Base-by-base conservation (phyloP, 2,888 invertebrate species). In the Tetrapedia diversipes region DNA sequence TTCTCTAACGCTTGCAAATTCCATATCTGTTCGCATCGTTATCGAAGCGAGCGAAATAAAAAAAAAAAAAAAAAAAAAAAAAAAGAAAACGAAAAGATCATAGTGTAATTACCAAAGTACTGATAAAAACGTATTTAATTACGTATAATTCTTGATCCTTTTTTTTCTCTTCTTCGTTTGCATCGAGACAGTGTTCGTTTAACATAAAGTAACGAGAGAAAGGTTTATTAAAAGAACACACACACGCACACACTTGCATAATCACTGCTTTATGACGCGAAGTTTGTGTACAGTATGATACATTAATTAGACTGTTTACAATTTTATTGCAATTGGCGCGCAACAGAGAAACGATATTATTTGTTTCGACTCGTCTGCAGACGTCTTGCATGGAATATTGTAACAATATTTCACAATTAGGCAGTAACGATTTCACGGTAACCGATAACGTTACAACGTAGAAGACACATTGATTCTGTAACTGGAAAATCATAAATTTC, bases 281-380 rank as follows among this genome's bases (percentile, higher is more conserved):
- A 81, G 53, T 80, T 73, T 84, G 72, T 80, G 79, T 81, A 84
- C 82, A 79, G 67, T 82, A 77, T 80, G 57, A 51, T 85, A 74
- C 70, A 70, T 79, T 32, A 74, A 69, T 56, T 60, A 70, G 56
- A 59, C 60, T 53, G 70, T 65, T 77, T 63, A 66, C 71, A 71
- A 49, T 60, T 68, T 43, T 24, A 54, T 51, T 65, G 57, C 29
- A 51, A 77, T n/a, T 57, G 39, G 56, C 66, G 43, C 51, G 57
- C 60, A 75, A 74, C 67, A 39, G 43, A 27, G 54, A 71, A 65
- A 63, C 67, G 43, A 64, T 60, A 39, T 22, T 67, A 39, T 41
- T 65, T 68, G 11, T 37, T n/a, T 60, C 29, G 54, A 57, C 41
- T 59, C 37, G 41, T 29, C 14, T 64, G 29, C n/a, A 69, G 32